phyloP scores from a whole-genome alignment of 2,113 vertebrate genomes.

The Apteryx mantelli region DNA sequence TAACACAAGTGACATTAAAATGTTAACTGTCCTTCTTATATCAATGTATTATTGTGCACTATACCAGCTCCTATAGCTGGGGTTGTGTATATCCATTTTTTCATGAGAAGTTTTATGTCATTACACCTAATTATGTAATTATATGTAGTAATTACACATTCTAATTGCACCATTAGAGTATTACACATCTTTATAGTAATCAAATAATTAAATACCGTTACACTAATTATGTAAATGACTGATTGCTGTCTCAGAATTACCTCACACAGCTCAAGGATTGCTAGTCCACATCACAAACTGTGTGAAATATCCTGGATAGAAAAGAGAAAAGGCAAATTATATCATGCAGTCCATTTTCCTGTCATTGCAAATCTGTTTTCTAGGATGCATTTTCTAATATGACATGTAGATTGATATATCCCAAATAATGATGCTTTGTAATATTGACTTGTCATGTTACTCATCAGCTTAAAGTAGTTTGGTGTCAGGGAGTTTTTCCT shows the following conservation, averaged over 20 bases:
- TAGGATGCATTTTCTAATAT: neutral
- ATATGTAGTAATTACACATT: constrained; percentile 55
- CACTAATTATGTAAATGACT: constrained; percentile 62
- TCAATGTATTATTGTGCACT: neutral
- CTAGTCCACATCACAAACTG: neutral
- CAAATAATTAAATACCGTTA: constrained; percentile 60
- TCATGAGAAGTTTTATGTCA: constrained; percentile 16
- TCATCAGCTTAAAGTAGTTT: neutral
- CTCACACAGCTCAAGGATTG: constrained; percentile 14
- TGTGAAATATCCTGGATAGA: neutral
- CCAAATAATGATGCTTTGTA: neutral
- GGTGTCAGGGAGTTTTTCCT: neutral
- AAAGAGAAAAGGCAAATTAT: neutral
- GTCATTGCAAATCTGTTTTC: neutral
- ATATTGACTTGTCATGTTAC: neutral
- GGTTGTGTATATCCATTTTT: neutral
- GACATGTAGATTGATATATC: neutral
- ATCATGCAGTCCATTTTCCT: neutral
- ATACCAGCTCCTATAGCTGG: neutral
- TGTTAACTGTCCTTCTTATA: neutral
- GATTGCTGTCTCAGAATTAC: constrained; percentile 46
- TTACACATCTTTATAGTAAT: constrained; percentile 67
- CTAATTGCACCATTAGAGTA: constrained; percentile 42
- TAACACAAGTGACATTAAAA: neutral
- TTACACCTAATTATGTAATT: constrained; percentile 58